These are phyloP conservation scores for Noctilio leporinus DNA, from an alignment of 2,113 vertebrate species.

Conservation along the genomic window DNA sequence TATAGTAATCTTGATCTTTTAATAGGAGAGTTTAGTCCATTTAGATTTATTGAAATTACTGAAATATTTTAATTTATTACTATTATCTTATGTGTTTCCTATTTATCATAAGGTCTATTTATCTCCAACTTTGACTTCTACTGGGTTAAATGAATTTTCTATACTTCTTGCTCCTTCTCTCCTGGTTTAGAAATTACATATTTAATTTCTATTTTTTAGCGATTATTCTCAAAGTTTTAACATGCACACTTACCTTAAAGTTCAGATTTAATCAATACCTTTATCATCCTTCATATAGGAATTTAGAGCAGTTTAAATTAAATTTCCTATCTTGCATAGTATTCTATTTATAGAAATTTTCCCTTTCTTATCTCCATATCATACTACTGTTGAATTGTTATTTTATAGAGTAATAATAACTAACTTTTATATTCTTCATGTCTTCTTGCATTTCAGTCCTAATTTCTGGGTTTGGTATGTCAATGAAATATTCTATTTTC, in stretches of 20 bases:
- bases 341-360: slow-evolving; percentile 17
- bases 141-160: neutral
- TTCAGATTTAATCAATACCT: neutral
- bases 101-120: neutral
- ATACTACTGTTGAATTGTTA: neutral
- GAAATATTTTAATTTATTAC: too few relatives aligned
- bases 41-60: neutral
- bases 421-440: neutral
- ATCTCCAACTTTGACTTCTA: neutral
- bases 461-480: neutral
- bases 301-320: neutral
- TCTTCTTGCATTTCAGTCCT: neutral
- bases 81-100: neutral
- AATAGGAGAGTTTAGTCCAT: neutral
- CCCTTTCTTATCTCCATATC: neutral
- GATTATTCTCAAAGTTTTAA: neutral
- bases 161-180: neutral
- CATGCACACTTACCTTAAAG: neutral
- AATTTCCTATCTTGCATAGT: neutral
- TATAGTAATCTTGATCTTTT: neutral
- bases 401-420: neutral
- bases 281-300: neutral
- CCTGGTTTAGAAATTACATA: neutral
- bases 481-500: slow-evolving; percentile 1
- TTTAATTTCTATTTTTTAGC: neutral